Percentiles rank a stretch among this genome's conserved stretches.
phyloP scores from a whole-genome alignment of 2,797 vertebrate genomes.

The Pseudochirops cupreus region DNA sequence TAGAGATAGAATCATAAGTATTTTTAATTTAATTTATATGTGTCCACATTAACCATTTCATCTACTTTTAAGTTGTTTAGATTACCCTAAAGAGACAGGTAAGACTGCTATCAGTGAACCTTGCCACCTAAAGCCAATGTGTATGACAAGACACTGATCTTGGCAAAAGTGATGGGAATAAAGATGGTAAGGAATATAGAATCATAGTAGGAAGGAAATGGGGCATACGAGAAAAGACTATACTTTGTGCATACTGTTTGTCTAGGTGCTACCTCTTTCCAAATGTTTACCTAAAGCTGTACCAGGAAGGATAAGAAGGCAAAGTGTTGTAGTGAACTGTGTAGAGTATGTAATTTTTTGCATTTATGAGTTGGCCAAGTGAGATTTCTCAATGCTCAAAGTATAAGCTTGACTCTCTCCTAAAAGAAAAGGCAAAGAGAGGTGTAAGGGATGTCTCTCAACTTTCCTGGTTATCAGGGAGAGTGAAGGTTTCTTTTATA shows the following conservation, averaged over 20 bases:
- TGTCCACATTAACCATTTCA: not conserved
- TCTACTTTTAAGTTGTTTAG: slow-evolving; percentile 38
- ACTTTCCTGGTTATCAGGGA: not conserved
- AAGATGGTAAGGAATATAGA: not conserved
- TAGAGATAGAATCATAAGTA: not conserved
- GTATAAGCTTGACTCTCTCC: not conserved
- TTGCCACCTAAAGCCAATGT: not conserved
- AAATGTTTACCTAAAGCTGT: not conserved
- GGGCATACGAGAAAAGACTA: not conserved
- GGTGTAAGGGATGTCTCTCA: not conserved
- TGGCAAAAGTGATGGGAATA: not conserved
- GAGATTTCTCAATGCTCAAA: not conserved
- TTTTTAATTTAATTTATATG: slow-evolving; percentile 2
- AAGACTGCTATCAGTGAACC: not conserved
- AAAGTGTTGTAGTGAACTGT: not conserved
- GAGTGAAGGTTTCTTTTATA: not conserved
- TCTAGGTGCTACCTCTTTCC: not conserved
- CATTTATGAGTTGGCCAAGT: not conserved
- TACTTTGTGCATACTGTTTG: slow-evolving; percentile 13
- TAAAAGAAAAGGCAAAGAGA: not conserved
- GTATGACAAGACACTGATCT: not conserved
- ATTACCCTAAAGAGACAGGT: not conserved
- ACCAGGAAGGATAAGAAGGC: not conserved
- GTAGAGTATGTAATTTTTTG: not conserved
- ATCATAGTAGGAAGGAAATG: not conserved